These are phyloP conservation scores for Recurvirostra avosetta DNA, from an alignment of 2,113 vertebrate genomes.

Conservation along the genomic window DNA sequence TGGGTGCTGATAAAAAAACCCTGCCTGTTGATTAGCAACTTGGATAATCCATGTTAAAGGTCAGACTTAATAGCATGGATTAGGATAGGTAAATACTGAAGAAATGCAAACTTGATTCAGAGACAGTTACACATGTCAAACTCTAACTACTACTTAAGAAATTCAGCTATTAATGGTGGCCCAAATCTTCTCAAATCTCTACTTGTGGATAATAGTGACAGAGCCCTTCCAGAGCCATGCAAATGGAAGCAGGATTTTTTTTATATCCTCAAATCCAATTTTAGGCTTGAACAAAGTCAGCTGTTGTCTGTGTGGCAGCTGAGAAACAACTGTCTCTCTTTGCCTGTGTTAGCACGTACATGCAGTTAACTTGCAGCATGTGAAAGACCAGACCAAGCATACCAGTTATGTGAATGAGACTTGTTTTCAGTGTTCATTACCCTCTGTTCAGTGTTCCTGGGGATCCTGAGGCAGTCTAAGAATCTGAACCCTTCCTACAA, in stretches of 20 bases:
- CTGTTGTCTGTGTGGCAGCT: not conserved
- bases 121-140: not conserved
- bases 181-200: not conserved
- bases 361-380: not conserved
- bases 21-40: not conserved
- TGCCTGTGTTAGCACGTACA: not conserved
- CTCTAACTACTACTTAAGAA: not conserved
- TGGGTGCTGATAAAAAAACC: not conserved
- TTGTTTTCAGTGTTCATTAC: not conserved
- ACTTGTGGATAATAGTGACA: not conserved
- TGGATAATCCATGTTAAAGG: not conserved
- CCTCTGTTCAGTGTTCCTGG: not conserved
- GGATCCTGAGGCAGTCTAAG: not conserved
- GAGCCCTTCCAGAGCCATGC: not conserved
- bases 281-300: not conserved
- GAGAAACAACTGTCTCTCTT: not conserved
- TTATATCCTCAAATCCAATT: not conserved
- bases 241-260: not conserved
- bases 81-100: not conserved
- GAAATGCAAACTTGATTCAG: not conserved
- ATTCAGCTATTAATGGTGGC: not conserved
- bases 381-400: not conserved
- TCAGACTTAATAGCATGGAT: not conserved
- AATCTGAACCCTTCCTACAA: not conserved
- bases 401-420: not conserved